Conservation (phyloP, 2,888 invertebrate genomes). For the Pyrrhia umbra region DNA sequence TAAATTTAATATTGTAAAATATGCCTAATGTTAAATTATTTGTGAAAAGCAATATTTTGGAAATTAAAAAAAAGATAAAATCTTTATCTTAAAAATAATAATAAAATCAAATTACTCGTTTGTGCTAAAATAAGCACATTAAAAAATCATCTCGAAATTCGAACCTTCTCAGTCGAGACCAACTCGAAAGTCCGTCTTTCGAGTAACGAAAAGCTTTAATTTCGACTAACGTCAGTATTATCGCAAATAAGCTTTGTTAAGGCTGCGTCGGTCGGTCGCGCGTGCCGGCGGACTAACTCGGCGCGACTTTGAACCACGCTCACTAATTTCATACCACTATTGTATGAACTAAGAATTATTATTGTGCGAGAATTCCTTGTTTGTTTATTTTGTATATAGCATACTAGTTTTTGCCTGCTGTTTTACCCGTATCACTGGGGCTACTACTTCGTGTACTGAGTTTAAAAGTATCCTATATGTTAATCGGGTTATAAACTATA, state of each 20-base stretch:
- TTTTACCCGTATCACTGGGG: too few species aligned
- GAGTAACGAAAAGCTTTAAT: conserved; percentile 1
- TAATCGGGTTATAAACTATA: too few species aligned
- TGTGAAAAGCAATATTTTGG: too few species aligned
- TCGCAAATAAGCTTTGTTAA: conserved; percentile 81
- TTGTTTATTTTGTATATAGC: neutral
- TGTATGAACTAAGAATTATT: conserved; percentile 57
- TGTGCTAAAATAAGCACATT: too few species aligned
- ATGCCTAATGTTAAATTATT: too few species aligned
- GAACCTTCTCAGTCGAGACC: neutral
- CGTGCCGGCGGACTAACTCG: conserved; percentile 55
- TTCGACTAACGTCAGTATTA: conserved; percentile 65
- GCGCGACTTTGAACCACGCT: conserved; percentile 58
- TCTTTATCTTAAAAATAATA: too few species aligned
- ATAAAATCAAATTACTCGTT: too few species aligned
- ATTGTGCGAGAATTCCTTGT: conserved; percentile 50
- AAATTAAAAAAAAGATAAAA: too few species aligned
- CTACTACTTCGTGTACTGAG: too few species aligned
- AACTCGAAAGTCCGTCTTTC: conserved; percentile 14
- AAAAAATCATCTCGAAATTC: neutral
- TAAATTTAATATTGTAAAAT: too few species aligned
- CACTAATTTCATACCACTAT: conserved; percentile 68
- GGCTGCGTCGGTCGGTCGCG: conserved; percentile 53
- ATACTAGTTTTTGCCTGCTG: neutral
- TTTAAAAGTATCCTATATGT: too few species aligned